Base-by-base conservation (phyloP, 2,888 invertebrate species). In the Branchellion lobata region DNA sequence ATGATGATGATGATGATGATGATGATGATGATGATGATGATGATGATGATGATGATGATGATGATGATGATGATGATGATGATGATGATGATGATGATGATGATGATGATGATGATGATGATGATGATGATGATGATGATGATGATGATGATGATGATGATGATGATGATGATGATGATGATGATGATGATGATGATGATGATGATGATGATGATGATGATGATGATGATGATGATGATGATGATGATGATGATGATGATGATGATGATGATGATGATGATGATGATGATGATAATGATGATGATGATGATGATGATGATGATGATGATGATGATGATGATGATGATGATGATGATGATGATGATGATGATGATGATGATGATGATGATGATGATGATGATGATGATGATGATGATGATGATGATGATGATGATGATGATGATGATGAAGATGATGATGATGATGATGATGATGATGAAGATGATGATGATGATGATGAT, bases 261-360 rank as follows among this genome's bases (percentile, higher is more conserved):
- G 36, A 72, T 33, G 34, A 72, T 33, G 36, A 72, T 33, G 34
- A 72, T 36, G 24, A 34, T 8, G 24, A 72, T 72, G 36, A 8
- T 33, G 40, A 40, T 40, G 40, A 40, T 40, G 40, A 5, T 14
- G 40, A 40, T 8, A 14, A 40, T 40, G 8, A 8, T 27, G 36
- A 47, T 11, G 21, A 5, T 82, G 85, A 14, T 85, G 85, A 18
- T 14, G 72, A 33, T 33, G 33, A 29, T 29, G 72, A 71, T 29
- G 65, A 65, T 65, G 75, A 75, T 53, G 75, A 53, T 75, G 53
- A 47, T 53, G 75, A 2, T 75, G 57, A 53, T 75, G 75, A 53
- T 53, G 2, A 75, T 75, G 75, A 75, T 47, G 75, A 75, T 51
- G 75, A 75, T 33, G 75, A 75, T n/a, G 75, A 75, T 33, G 75